These are phyloP conservation scores for Acanthisitta chloris DNA, from an alignment of 2,113 vertebrate genomes.

Conservation along the genomic window DNA sequence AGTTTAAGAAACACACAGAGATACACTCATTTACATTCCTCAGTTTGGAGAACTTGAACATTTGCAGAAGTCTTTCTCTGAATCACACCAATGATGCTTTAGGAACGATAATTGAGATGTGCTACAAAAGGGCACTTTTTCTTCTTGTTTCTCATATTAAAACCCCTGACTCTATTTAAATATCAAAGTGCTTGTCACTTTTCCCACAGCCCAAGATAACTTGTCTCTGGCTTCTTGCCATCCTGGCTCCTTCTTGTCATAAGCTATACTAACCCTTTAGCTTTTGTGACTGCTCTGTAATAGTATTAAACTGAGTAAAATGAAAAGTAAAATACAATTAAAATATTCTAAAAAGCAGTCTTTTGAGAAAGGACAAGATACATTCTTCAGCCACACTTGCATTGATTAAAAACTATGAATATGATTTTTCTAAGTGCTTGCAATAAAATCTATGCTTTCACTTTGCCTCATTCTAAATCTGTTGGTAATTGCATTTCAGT, in stretches of 20 bases:
- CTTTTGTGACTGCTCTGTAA: background rate
- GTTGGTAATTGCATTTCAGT: background rate
- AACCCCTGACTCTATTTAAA: background rate
- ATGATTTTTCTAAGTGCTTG: background rate
- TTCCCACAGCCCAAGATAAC: background rate
- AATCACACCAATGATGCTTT: background rate
- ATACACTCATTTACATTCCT: conserved; percentile 7
- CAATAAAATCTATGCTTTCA: background rate
- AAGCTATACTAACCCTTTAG: background rate
- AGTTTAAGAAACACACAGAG: background rate
- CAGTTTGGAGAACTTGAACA: background rate
- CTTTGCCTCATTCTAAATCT: background rate
- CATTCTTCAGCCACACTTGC: background rate
- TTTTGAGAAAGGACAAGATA: background rate
- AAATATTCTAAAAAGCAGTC: background rate
- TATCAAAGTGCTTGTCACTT: background rate
- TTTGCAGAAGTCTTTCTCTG: conserved; percentile 12
- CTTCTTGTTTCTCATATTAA: background rate
- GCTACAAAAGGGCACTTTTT: background rate
- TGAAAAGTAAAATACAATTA: background rate
- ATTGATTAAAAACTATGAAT: background rate
- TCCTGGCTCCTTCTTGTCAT: background rate
- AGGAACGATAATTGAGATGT: background rate
- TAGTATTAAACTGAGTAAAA: background rate
- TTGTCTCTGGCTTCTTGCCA: background rate